Evolutionary conservation across 2,888 invertebrate species (phyloP).

Genomic region (Mesoligia furuncula): DNA sequence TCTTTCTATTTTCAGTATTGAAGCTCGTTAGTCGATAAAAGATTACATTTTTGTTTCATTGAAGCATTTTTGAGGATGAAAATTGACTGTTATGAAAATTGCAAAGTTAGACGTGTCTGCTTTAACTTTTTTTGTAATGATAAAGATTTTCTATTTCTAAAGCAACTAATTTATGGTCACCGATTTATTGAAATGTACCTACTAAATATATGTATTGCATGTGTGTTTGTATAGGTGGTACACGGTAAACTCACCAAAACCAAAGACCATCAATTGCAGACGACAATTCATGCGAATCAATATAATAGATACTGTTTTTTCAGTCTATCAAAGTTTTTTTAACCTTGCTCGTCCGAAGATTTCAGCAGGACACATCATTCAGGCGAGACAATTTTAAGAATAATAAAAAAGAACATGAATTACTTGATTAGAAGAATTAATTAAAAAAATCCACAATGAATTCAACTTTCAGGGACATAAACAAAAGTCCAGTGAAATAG

Average conservation of each 20-base stretch:
- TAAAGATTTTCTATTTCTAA: background rate
- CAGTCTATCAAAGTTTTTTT: background rate
- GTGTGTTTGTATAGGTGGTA: too few species aligned
- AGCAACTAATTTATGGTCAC: background rate
- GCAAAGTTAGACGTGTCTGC: background rate
- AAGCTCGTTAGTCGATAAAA: background rate
- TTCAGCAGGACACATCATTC: background rate
- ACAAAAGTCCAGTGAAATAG: too few species aligned
- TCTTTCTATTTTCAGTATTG: constrained; percentile 34
- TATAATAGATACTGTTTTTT: too few species aligned
- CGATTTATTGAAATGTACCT: background rate
- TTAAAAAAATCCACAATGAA: background rate
- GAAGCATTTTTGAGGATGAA: background rate
- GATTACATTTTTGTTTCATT: background rate
- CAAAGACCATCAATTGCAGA: background rate
- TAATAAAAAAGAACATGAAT: background rate
- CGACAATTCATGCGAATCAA: background rate
- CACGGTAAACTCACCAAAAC: background rate
- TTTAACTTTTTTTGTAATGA: background rate
- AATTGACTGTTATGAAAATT: background rate
- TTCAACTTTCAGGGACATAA: background rate
- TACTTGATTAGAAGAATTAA: background rate
- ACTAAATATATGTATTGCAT: too few species aligned
- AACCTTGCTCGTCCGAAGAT: background rate
- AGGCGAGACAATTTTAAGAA: background rate